These are phyloP conservation scores for Sebastolobus alascanus DNA, from an alignment of 2,797 vertebrate genomes.

Conservation along the genomic window DNA sequence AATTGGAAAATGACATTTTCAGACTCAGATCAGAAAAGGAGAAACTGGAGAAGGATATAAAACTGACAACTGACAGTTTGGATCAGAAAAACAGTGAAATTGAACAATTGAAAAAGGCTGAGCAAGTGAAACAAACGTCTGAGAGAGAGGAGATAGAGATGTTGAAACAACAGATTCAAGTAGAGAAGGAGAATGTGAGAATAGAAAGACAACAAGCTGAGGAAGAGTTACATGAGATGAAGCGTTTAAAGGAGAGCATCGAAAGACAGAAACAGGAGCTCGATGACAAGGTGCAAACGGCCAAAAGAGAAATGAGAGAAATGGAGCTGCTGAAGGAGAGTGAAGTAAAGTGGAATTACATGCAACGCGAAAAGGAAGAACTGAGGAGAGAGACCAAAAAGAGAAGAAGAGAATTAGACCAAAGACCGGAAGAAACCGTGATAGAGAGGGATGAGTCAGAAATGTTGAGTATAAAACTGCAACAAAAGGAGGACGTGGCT, in stretches of 20 bases:
- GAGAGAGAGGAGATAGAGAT: slow-evolving; percentile 48
- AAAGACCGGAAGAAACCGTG: slow-evolving; percentile 63
- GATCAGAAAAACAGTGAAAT: slow-evolving; percentile 31
- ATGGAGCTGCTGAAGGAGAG: slow-evolving; percentile 72
- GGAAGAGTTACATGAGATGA: slow-evolving; percentile 51
- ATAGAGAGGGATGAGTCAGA: slow-evolving; percentile 73
- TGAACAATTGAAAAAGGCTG: slow-evolving; percentile 8
- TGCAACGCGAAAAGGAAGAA: slow-evolving; percentile 56
- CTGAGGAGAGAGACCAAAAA: slow-evolving; percentile 60
- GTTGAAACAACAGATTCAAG: slow-evolving; percentile 44
- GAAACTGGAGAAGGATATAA: slow-evolving; percentile 8
- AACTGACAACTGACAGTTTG: not conserved
- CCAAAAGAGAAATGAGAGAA: slow-evolving; percentile 70
- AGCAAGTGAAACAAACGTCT: slow-evolving; percentile 39
- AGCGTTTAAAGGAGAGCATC: slow-evolving; percentile 45
- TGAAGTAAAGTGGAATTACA: slow-evolving; percentile 59
- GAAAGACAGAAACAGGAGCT: slow-evolving; percentile 60
- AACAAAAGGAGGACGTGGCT: slow-evolving; percentile 54
- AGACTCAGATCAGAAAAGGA: slow-evolving; percentile 33
- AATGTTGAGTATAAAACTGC: slow-evolving; percentile 57
- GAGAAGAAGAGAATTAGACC: slow-evolving; percentile 65
- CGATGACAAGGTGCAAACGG: slow-evolving; percentile 52
- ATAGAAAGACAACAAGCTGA: slow-evolving; percentile 38
- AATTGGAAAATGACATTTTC: slow-evolving; percentile 15
- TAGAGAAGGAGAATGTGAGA: slow-evolving; percentile 46